Percentiles rank a stretch among this genome's conserved stretches.
phyloP scores from a whole-genome alignment of 1,140 invertebrate genomes.

The Globodera rostochiensis region DNA sequence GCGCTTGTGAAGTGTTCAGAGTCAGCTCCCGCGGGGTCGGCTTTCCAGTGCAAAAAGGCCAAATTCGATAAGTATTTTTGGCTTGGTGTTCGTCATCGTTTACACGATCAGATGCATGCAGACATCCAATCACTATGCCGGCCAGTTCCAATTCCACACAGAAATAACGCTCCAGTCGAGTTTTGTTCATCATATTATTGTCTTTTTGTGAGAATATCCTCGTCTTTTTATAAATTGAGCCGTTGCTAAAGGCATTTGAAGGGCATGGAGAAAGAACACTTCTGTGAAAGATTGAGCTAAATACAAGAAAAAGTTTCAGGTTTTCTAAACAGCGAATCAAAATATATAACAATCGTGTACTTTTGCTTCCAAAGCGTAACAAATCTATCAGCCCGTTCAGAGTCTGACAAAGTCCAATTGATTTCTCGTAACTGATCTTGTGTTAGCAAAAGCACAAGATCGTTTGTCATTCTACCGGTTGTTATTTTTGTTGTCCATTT shows the following conservation, averaged over 20 bases:
- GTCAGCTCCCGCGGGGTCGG: background rate
- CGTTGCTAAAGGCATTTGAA: background rate
- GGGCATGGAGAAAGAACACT: background rate
- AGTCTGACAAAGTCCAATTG: too few relatives aligned
- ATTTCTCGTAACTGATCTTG: too few relatives aligned
- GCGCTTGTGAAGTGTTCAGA: background rate
- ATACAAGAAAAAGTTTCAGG: background rate
- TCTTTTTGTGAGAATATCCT: background rate
- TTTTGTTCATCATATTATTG: background rate
- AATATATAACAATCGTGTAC: too few relatives aligned
- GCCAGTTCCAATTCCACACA: background rate
- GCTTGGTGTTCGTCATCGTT: background rate
- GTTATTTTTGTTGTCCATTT: background rate
- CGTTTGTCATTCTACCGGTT: background rate
- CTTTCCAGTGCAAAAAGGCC: slow-evolving; percentile 5
- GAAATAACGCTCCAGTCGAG: background rate
- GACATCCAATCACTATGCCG: background rate
- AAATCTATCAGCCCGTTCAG: too few relatives aligned
- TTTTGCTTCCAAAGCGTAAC: too few relatives aligned
- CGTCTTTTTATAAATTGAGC: background rate
- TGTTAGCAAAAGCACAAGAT: too few relatives aligned
- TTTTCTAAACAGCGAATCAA: too few relatives aligned
- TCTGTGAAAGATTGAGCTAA: background rate
- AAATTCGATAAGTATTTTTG: background rate
- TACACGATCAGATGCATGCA: background rate